These are phyloP conservation scores for Heterotilapia buettikoferi DNA, from an alignment of 2,113 vertebrate genomes.

Conservation along the genomic window DNA sequence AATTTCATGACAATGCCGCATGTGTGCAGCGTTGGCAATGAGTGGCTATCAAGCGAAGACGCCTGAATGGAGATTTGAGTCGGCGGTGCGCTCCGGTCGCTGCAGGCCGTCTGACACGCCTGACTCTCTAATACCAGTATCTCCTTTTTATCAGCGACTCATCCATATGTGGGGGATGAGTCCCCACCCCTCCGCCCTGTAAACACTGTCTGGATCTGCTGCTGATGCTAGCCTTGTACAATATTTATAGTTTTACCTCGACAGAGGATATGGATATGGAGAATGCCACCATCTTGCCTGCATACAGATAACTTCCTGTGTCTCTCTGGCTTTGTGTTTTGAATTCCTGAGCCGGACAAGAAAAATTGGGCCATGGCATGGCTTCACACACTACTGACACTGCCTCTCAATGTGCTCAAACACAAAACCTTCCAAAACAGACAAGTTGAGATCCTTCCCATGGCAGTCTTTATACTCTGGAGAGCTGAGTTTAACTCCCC, in stretches of 20 bases:
- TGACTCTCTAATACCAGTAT: constrained; percentile 17
- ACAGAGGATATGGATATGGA: constrained; percentile 15
- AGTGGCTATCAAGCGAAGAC: constrained; percentile 14
- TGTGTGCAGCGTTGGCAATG: not conserved
- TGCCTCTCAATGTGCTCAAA: not conserved
- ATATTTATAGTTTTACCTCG: constrained; percentile 45
- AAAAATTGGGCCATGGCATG: constrained; percentile 25
- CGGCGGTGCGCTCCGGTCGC: not conserved
- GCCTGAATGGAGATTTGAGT: constrained; percentile 19
- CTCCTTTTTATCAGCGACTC: constrained; percentile 42
- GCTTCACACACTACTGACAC: constrained; percentile 6
- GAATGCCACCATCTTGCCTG: not conserved
- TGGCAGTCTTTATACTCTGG: not conserved
- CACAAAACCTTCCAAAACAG: not conserved
- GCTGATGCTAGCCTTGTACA: constrained; percentile 21
- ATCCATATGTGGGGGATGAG: constrained; percentile 35
- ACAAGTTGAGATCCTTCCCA: not conserved
- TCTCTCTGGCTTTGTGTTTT: not conserved
- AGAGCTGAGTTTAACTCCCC: constrained; percentile 15
- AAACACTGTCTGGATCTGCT: constrained; percentile 17
- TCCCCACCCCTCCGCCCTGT: not conserved
- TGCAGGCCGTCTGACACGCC: constrained; percentile 7
- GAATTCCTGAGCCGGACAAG: constrained; percentile 10
- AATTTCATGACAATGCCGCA: constrained; percentile 14
- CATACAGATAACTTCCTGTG: constrained; percentile 16